phyloP scores from a whole-genome alignment of 2,888 invertebrate genomes.

The Pedicia rivosa region DNA sequence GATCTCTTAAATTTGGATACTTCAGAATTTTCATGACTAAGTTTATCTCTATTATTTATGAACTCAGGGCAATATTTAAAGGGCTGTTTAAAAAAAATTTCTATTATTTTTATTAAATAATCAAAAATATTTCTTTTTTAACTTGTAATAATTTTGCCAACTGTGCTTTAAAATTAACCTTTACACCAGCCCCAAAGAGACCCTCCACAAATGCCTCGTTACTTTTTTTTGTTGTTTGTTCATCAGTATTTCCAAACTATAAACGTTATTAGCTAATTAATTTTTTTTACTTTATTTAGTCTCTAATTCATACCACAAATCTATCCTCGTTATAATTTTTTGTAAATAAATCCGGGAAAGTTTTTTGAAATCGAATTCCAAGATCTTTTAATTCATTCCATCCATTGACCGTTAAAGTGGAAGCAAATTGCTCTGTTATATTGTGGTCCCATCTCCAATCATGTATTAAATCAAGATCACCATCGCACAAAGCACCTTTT shows the following conservation, averaged over 20 bases:
- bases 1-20: constrained; percentile 19
- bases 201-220: constrained; percentile 45
- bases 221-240: constrained; percentile 42
- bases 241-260: constrained; percentile 46
- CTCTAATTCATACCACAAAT: too few species aligned
- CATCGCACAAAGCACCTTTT: constrained; percentile 43
- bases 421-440: constrained; percentile 39
- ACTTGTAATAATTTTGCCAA: too few species aligned
- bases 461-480: constrained; percentile 47
- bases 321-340: constrained; percentile 33
- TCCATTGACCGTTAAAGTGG: constrained; percentile 43
- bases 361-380: constrained; percentile 47
- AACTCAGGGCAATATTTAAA: too few species aligned
- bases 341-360: constrained; percentile 45
- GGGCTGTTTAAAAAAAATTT: too few species aligned
- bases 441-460: constrained; percentile 51
- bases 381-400: constrained; percentile 48
- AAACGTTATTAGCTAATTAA: too few species aligned
- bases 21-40: too few species aligned
- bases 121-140: too few species aligned
- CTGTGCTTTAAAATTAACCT: too few species aligned
- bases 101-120: too few species aligned
- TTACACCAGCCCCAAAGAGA: constrained; percentile 32
- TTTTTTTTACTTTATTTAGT: too few species aligned
- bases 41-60: too few species aligned